Base-by-base conservation (phyloP, 2,797 vertebrate genomes). In the Micromesistius poutassou region DNA sequence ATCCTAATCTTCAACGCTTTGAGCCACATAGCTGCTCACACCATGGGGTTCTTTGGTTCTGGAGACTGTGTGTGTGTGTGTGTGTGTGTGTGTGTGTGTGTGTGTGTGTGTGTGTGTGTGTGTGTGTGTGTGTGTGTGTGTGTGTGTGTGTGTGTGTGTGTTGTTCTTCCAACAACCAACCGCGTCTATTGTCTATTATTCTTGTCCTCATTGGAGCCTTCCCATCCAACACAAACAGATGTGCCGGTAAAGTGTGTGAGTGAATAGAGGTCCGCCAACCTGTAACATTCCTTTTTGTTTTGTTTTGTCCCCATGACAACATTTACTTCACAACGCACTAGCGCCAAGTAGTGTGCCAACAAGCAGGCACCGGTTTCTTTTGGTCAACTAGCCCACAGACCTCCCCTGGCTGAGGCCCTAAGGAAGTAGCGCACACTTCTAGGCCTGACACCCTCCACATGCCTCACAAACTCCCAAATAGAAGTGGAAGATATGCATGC, bases 341-440 rank as follows among this genome's bases (percentile, higher is more conserved):
- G 72, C 73, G 74, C 79, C 78, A 71, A 19, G 46, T 55, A 19
- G 46, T 55, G 71, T 78, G 74, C 80, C 16, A 19, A 76, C 76
- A 36, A 35, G 84, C 89, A 89, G 88, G 87, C 90, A 90, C 90
- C 84, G 33, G 79, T 87, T 85, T 76, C 85, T 77, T 83, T 76
- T 73, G 84, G 85, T 85, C 86, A 76, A 71, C 73, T 74, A 35
- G 35, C 38, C 33, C 72, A 38, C 46, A 33, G 31, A 35, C 31
- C 80, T 55, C 76, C 35, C 30, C 28, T 6, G 72, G 50, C 66
- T 70, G 66, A 19, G 46, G 46, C 46, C 4, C 4, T 19, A 16
- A 71, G 70, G 70, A 71, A 71, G n/a, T 33, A 22, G 30, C 31
- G 28, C 30, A 31, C 62, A 28, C 55, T 22, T 62, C 55, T 25